Conservation (phyloP, 2,888 invertebrate species). For the Lasioglossum malachurum region DNA sequence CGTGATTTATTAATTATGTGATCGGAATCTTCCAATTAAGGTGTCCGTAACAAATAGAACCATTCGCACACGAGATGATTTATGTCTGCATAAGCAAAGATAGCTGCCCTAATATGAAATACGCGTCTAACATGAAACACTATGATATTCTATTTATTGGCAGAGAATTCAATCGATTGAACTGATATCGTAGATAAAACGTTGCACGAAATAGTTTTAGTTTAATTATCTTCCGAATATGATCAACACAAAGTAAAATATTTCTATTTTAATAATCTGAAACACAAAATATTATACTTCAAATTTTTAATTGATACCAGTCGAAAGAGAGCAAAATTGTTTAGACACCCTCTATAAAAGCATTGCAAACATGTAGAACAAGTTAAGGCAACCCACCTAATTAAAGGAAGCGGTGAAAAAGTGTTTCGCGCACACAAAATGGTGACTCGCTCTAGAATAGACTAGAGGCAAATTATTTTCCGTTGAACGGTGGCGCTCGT, state of each 20-base stretch:
- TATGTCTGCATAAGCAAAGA: neutral
- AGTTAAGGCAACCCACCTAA: neutral
- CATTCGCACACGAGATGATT: neutral
- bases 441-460: neutral
- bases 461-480: slow-evolving; percentile 32
- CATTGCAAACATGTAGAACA: too few relatives aligned
- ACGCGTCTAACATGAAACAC: too few relatives aligned
- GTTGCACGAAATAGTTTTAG: neutral
- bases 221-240: neutral
- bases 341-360: too few relatives aligned
- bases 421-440: neutral
- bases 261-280: too few relatives aligned
- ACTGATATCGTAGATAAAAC: neutral
- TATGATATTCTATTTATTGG: neutral
- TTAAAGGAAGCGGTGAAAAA: neutral
- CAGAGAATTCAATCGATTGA: neutral
- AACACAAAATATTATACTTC: too few relatives aligned
- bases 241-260: too few relatives aligned
- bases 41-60: neutral
- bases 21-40: neutral
- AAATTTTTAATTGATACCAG: too few relatives aligned
- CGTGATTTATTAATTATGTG: slow-evolving; percentile 3
- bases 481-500: slow-evolving; percentile 56
- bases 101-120: neutral
- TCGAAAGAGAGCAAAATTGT: too few relatives aligned